Evolutionary conservation across 2,797 vertebrate genomes (phyloP), one percentile per base, ranked within the genome.

Genomic region (Sparidentex hasta): DNA sequence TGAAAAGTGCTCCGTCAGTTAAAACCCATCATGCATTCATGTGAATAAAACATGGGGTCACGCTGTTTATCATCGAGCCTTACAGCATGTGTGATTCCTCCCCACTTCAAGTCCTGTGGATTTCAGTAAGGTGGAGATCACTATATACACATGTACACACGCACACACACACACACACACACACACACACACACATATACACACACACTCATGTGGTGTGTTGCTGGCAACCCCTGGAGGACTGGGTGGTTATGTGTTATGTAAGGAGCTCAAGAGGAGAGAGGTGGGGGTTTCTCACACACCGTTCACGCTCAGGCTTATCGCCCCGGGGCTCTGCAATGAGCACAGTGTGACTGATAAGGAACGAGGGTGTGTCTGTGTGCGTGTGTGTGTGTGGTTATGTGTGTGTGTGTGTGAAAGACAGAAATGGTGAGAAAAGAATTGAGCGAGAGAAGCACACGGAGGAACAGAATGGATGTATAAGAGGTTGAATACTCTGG

Each of bases 261-360:
- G 89, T 93, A 94, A 94, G 92, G 75, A 88, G 91, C 90, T 91
- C 88, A 85, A 85, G 82, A 92, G 86, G 80, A 85, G 80, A 81
- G 84, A 71, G 81, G 89, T 83, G 89, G 82, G 89, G 88, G 90
- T 81, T 90, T 88, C 87, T 91, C 84, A 88, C 86, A 88, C 87
- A 86, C 86, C 71, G 76, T 87, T 92, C 91, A 89, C 18, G 63
- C 87, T 90, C 80, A 46, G 87, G 91, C 88, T 92, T 91, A 92
- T 92, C 75, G 78, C 91, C 90, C 78, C 25, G 9, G 87, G 92
- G 86, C 78, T 86, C 73, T 84, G 85, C 87, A 78, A 78, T 85
- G 89, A 92, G 90, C 90, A 78, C 18, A 14, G 81, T 86, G 88
- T 84, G 87, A 90, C 90, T 90, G 90, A 93, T 92, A 90, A 87